Evolutionary conservation across 2,113 vertebrate genomes (phyloP).

Genomic region (Paradoxurus hermaphroditus): DNA sequence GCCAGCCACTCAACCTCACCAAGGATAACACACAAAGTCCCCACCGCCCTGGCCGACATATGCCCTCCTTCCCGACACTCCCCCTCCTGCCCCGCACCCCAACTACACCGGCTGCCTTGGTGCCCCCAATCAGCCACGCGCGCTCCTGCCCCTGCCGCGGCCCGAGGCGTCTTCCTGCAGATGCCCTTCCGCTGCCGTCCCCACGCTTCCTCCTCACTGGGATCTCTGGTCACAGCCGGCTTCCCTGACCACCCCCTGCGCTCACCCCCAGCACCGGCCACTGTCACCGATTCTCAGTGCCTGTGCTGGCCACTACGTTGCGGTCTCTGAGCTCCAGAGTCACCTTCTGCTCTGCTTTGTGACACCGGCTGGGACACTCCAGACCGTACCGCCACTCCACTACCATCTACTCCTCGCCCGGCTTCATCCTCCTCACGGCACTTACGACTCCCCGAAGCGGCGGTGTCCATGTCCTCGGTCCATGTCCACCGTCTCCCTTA

Average conservation of each 20-base stretch:
- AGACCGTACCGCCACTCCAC: neutral
- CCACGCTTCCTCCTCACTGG: neutral
- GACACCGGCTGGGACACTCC: neutral
- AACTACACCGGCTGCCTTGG: neutral
- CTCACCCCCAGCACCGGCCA: neutral
- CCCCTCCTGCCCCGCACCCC: too few relatives aligned
- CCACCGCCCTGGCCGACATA: fast-evolving
- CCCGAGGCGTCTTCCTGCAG: neutral
- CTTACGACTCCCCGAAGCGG: neutral
- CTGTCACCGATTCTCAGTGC: neutral
- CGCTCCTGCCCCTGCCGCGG: neutral
- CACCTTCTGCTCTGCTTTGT: neutral
- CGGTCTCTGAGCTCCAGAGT: neutral
- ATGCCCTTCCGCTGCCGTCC: neutral
- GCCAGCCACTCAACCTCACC: neutral
- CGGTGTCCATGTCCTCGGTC: neutral
- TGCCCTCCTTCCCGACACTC: neutral
- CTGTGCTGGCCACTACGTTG: neutral
- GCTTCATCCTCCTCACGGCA: neutral
- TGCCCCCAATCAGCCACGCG: fast-evolving
- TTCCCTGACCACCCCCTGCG: neutral
- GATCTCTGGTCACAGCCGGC: neutral
- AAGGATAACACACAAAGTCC: neutral
- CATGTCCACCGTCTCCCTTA: too few relatives aligned
- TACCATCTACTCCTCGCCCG: neutral